phyloP scores from a whole-genome alignment of 2,888 invertebrate species.

The Subacronicta megacephala region DNA sequence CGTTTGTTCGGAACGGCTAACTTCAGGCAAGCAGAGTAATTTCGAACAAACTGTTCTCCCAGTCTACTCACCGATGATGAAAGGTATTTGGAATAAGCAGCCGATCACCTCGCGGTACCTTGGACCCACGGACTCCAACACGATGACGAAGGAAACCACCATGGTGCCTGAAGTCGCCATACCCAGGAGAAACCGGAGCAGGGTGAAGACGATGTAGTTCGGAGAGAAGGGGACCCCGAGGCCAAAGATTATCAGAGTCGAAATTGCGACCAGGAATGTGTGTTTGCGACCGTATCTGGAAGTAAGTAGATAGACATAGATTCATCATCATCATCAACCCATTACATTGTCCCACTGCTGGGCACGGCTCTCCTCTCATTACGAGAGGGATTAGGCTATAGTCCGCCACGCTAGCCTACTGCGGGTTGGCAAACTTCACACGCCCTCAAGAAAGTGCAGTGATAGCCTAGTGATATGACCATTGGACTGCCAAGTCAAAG shows the following conservation, averaged over 20 bases:
- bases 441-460: too few relatives aligned
- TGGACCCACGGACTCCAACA: constrained; percentile 91
- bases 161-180: constrained; percentile 95
- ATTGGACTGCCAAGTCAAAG: too few relatives aligned
- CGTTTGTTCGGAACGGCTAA: too few relatives aligned
- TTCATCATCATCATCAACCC: too few relatives aligned
- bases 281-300: constrained; percentile 93
- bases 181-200: constrained; percentile 92
- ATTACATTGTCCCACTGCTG: too few relatives aligned
- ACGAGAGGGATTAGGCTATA: too few relatives aligned
- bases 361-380: too few relatives aligned
- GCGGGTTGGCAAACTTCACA: too few relatives aligned
- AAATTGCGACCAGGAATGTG: constrained; percentile 92
- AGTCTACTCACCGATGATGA: constrained; percentile 84
- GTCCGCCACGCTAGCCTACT: too few relatives aligned
- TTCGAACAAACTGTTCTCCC: too few relatives aligned
- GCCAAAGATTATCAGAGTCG: constrained; percentile 91
- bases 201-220: constrained; percentile 89
- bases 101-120: constrained; percentile 87
- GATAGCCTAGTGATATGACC: too few relatives aligned
- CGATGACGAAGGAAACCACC: constrained; percentile 93
- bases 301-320: constrained; percentile 38
- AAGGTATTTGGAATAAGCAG: constrained; percentile 92
- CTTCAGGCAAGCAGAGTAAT: too few relatives aligned
- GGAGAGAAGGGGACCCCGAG: constrained; percentile 92